Conservation (phyloP, 2,113 vertebrate genomes). For the Hystrix cristata region DNA sequence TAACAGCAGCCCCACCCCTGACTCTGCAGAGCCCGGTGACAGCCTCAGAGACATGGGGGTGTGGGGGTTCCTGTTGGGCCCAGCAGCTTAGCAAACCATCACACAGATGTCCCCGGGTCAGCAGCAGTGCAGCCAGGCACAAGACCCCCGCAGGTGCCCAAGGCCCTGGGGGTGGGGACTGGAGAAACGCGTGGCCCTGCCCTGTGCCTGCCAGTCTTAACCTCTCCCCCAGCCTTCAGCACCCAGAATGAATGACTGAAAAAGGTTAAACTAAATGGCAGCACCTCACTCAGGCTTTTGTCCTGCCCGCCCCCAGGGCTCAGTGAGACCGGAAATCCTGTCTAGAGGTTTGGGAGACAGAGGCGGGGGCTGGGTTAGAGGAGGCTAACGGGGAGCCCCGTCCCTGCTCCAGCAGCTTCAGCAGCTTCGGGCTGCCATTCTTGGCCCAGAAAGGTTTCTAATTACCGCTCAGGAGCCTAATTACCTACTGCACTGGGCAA, state of each 20-base stretch:
- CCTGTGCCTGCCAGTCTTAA: not conserved
- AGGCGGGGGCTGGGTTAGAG: constrained; percentile 52
- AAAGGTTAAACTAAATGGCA: constrained; percentile 45
- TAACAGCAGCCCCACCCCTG: constrained; percentile 29
- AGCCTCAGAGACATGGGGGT: not conserved
- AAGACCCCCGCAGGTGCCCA: not conserved
- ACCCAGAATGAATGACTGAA: not conserved
- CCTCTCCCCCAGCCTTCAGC: not conserved
- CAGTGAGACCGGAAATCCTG: constrained; percentile 66
- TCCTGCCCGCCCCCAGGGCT: not conserved
- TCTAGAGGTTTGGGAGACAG: constrained; percentile 62
- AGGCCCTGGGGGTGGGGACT: not conserved
- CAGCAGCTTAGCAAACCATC: not conserved
- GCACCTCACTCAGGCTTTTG: not conserved
- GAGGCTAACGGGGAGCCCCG: constrained; percentile 57
- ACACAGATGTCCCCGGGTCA: not conserved
- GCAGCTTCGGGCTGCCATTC: constrained; percentile 58
- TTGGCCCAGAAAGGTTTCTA: constrained; percentile 82
- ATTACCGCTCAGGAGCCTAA: constrained; percentile 82
- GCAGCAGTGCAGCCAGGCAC: not conserved
- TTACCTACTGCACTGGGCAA: constrained; percentile 71
- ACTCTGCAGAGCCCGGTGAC: not conserved
- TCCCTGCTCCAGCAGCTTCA: not conserved
- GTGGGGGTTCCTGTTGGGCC: not conserved
- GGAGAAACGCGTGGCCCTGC: not conserved